Evolutionary conservation across 1,140 invertebrate species (phyloP).

Genomic region (Daktulosphaira vitifoliae): DNA sequence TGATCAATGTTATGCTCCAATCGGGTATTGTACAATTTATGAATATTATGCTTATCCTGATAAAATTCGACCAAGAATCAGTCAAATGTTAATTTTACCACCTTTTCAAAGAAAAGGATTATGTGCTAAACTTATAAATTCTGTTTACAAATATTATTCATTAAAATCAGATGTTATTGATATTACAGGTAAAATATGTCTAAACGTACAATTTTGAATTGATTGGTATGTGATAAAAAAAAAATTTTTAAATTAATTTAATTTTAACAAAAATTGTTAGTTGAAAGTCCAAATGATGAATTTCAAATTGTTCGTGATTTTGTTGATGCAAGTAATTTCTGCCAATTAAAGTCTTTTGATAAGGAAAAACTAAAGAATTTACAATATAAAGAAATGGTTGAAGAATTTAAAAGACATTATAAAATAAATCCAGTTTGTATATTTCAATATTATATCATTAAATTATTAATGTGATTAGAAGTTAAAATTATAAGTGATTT

Average conservation of each 20-base stretch:
- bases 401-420: constrained; percentile 62
- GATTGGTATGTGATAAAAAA: not conserved
- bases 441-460: not conserved
- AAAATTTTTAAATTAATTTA: not conserved
- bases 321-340: constrained; percentile 71
- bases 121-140: constrained; percentile 64
- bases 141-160: constrained; percentile 70
- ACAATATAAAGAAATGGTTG: constrained; percentile 66
- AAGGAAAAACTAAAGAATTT: constrained; percentile 58
- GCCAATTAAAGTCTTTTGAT: constrained; percentile 57
- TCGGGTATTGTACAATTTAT: constrained; percentile 86
- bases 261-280: constrained; percentile 44
- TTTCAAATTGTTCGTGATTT: constrained; percentile 83
- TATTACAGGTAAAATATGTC: constrained; percentile 61
- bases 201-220: too few species aligned
- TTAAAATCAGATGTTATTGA: constrained; percentile 63
- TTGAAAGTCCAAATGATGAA: constrained; percentile 84
- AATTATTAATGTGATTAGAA: too few species aligned
- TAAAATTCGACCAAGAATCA: constrained; percentile 76
- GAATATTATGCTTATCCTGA: constrained; percentile 89
- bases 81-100: constrained; percentile 83
- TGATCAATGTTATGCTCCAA: constrained; percentile 58
- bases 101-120: constrained; percentile 79
- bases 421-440: constrained; percentile 61
- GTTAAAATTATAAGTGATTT: too few species aligned